These are phyloP conservation scores for Alloplasta piceator DNA, from an alignment of 2,888 invertebrate genomes.

Conservation along the genomic window DNA sequence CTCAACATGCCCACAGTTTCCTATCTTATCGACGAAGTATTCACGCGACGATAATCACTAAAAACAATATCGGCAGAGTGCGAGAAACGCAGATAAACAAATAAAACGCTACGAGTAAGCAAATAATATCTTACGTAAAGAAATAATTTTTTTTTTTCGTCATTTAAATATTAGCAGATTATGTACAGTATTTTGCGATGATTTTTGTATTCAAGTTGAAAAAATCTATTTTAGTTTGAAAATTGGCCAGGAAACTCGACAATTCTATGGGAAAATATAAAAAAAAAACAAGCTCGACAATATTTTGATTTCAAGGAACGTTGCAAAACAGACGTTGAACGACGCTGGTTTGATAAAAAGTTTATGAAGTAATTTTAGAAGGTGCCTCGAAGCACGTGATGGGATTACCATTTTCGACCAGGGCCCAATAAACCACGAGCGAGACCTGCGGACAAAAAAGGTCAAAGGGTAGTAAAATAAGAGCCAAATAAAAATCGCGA, in stretches of 20 bases:
- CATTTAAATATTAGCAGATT: conserved; percentile 11
- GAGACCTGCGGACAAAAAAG: conserved; percentile 84
- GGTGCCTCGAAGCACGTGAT: conserved; percentile 89
- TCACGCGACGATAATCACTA: not conserved
- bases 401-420: conserved; percentile 83
- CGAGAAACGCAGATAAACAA: too few relatives aligned
- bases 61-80: too few relatives aligned
- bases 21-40: not conserved
- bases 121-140: not conserved
- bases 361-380: conserved; percentile 84
- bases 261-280: not conserved
- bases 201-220: not conserved
- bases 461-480: conserved; percentile 2
- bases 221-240: not conserved
- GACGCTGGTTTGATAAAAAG: not conserved
- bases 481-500: conserved; percentile 29
- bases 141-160: conserved; percentile 3
- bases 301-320: conserved; percentile 31
- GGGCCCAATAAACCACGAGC: conserved; percentile 87
- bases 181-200: conserved; percentile 18
- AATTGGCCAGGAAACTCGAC: not conserved
- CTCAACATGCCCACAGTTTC: not conserved
- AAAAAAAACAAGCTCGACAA: conserved; percentile 44
- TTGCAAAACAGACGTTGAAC: not conserved
- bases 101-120: too few relatives aligned